Evolutionary conservation across 23 tunicate genomes (phyloP), one percentile per base, ranked within the genome.

Genomic region (Botrylloides violaceus): DNA sequence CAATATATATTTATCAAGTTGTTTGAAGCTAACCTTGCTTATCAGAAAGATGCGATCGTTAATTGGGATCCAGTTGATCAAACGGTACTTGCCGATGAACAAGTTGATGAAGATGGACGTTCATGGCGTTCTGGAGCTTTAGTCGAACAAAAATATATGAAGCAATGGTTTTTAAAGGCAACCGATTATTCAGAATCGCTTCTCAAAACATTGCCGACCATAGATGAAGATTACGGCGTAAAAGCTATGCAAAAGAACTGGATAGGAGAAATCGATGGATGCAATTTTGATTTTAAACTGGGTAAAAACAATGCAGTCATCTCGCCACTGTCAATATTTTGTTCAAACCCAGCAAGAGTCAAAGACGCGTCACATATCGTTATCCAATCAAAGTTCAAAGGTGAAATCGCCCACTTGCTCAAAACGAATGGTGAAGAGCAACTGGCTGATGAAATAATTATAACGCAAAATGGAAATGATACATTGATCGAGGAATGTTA

Each of bases 21-120:
- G 29, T 90, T 90, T 75, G 66, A 90, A 36, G 64, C 81, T 27
- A 90, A 90, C 1, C 56, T 90, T 9, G 97, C 97, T 15, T 90
- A 90, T 50, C 79, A 75, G 34, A 66, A 70, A 34, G 82, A 83
- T 58, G 88, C 84, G 32, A n/a, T 50, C 23, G 97, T 90, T 2
- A 90, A 90, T 63, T 90, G 97, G 97, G 97, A 90, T 79, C 97
- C 97, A 21, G 85, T 83, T 22, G 97, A 90, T 66, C 55, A 90
- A 72, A 90, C 97, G 23, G 97, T 90, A 12, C 78, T 90, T 3
- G 97, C 97, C 22, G 79, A 90, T 70, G 97, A 90, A 34, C 97
- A 90, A 76, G 97, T 90, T 25, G 97, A 90, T 68, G 97, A 83
- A 29, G 77, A 83, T 18, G 97, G 97, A 6, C 33, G 81, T 5